Evolutionary conservation across 2,797 vertebrate species (phyloP).

Genomic region (Meda fulgida): DNA sequence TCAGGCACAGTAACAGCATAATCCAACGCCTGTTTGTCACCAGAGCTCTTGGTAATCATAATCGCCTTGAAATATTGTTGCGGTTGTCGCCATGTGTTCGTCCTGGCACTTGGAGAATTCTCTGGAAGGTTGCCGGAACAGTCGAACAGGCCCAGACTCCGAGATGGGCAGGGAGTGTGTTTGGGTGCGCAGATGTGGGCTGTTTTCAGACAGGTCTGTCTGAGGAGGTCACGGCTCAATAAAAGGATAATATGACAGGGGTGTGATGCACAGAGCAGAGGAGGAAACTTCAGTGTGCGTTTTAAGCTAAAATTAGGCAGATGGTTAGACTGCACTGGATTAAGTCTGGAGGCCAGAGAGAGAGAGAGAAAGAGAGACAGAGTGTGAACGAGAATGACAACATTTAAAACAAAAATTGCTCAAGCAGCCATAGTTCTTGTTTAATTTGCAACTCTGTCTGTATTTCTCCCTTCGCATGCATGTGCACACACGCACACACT

Average conservation of each 20-base stretch:
- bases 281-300: constrained; percentile 24
- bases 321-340: constrained; percentile 46
- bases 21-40: constrained; percentile 28
- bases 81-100: constrained; percentile 44
- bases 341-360: constrained; percentile 15
- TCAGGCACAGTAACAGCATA: constrained; percentile 21
- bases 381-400: constrained; percentile 55
- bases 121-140: constrained; percentile 46
- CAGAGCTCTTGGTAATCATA: constrained; percentile 37
- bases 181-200: constrained; percentile 36
- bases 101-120: constrained; percentile 41
- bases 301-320: constrained; percentile 55
- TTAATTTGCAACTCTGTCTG: constrained; percentile 66
- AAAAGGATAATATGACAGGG: constrained; percentile 43
- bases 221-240: constrained; percentile 41
- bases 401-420: constrained; percentile 58
- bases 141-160: constrained; percentile 24
- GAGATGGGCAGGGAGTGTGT: constrained; percentile 33
- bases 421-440: constrained; percentile 56
- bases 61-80: constrained; percentile 53
- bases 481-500: background rate
- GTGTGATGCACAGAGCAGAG: constrained; percentile 30
- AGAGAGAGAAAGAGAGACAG: background rate
- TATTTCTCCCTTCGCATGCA: background rate
- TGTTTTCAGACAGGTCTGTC: constrained; percentile 36